Evolutionary conservation across 2,113 vertebrate species (phyloP).

Genomic region (Castor canadensis): DNA sequence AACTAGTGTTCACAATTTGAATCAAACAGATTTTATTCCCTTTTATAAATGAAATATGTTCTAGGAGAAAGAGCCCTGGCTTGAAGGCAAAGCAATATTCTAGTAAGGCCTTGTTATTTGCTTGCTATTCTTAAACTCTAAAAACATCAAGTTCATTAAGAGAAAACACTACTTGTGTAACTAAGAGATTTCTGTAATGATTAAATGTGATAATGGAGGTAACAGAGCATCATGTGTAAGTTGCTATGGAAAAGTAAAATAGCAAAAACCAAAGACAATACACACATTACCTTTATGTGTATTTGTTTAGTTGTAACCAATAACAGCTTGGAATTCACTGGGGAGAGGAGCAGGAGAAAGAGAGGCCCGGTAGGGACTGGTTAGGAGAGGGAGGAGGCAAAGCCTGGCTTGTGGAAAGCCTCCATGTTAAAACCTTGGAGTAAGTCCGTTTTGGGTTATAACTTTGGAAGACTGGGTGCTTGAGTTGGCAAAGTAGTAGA

Average conservation of each 20-base stretch:
- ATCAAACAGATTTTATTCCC: background rate
- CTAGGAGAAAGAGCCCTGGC: background rate
- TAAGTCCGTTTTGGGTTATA: too few relatives aligned
- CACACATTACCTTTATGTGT: background rate
- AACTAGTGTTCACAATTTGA: background rate
- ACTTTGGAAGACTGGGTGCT: too few relatives aligned
- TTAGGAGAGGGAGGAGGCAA: background rate
- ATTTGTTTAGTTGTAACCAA: background rate
- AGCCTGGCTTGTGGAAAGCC: background rate
- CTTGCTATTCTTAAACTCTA: background rate
- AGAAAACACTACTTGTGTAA: background rate
- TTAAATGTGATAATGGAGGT: background rate
- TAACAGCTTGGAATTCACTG: background rate
- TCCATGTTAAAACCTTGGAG: background rate
- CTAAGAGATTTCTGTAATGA: background rate
- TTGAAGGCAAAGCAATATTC: background rate
- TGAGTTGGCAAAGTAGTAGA: background rate
- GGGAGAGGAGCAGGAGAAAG: background rate
- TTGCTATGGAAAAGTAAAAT: background rate
- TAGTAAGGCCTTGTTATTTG: background rate
- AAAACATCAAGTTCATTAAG: background rate
- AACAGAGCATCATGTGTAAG: background rate
- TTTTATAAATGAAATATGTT: background rate
- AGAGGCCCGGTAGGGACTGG: too few relatives aligned
- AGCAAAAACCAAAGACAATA: background rate